Percentiles rank a stretch among this genome's conserved stretches.
Evolutionary conservation across 2,797 vertebrate species (phyloP).

Genomic region (Clamator glandarius): DNA sequence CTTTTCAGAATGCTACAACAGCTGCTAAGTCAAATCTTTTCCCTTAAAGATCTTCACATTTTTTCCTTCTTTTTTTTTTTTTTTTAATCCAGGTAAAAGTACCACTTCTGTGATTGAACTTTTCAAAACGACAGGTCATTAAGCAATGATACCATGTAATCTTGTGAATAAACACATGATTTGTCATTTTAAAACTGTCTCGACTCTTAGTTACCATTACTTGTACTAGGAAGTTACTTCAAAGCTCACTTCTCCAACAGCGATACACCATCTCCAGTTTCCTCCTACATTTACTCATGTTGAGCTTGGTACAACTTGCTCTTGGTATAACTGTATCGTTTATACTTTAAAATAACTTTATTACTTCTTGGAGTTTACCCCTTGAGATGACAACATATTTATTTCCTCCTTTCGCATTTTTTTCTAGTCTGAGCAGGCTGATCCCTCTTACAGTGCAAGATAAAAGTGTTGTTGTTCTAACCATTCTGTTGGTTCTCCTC

Average conservation of each 20-base stretch:
- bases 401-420: background rate
- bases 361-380: slow-evolving; percentile 6
- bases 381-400: background rate
- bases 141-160: background rate
- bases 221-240: background rate
- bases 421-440: background rate
- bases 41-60: background rate
- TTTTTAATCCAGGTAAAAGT: background rate
- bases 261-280: background rate
- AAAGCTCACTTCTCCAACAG: background rate
- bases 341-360: slow-evolving; percentile 2
- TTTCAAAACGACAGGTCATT: background rate
- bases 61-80: background rate
- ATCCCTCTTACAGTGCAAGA: background rate
- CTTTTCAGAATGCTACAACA: background rate
- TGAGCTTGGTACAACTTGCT: background rate
- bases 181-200: background rate
- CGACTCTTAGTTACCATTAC: background rate
- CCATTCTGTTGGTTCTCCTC: background rate
- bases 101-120: background rate
- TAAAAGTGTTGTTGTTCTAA: background rate
- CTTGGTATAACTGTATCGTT: background rate
- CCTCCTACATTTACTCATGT: background rate
- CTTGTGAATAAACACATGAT: background rate
- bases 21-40: background rate